phyloP scores from a whole-genome alignment of 2,113 vertebrate species.

The Procavia capensis region DNA sequence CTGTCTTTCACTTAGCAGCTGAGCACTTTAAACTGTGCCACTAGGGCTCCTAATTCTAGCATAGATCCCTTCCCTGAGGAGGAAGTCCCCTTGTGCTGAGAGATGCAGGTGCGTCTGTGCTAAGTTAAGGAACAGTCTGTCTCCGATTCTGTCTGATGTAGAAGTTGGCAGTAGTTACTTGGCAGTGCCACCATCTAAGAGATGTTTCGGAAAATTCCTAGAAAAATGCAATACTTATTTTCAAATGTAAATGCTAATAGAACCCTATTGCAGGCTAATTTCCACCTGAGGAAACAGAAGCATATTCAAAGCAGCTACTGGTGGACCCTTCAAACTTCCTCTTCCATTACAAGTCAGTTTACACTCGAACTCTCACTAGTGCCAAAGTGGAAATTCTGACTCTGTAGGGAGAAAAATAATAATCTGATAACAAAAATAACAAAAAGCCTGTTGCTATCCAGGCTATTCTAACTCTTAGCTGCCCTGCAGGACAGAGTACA shows the following conservation, averaged over 20 bases:
- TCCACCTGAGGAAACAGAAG: conserved; percentile 39
- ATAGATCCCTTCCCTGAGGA: not conserved
- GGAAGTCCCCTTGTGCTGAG: not conserved
- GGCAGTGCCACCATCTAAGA: not conserved
- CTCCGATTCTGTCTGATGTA: conserved; percentile 5
- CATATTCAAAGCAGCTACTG: conserved; percentile 50
- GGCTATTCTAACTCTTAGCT: no score
- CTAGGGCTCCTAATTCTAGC: not conserved
- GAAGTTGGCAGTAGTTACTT: conserved; percentile 41
- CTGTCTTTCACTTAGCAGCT: not conserved
- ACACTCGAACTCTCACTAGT: conserved; percentile 16
- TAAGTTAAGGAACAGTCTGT: conserved; percentile 20
- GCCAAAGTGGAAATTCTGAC: conserved; percentile 39
- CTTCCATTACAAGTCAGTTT: conserved; percentile 55
- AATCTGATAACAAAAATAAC: not conserved
- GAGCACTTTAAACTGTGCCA: not conserved
- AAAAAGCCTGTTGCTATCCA: no score
- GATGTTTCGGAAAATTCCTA: conserved; percentile 25
- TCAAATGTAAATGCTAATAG: conserved; percentile 58
- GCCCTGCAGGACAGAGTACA: no score
- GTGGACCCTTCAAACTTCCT: conserved; percentile 22
- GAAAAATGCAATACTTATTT: conserved; percentile 60
- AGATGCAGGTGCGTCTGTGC: not conserved
- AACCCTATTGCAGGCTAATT: conserved; percentile 35
- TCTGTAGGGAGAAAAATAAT: conserved; percentile 7